These are phyloP conservation scores for Dipodomys spectabilis DNA, from an alignment of 2,113 vertebrate genomes.

Conservation along the genomic window DNA sequence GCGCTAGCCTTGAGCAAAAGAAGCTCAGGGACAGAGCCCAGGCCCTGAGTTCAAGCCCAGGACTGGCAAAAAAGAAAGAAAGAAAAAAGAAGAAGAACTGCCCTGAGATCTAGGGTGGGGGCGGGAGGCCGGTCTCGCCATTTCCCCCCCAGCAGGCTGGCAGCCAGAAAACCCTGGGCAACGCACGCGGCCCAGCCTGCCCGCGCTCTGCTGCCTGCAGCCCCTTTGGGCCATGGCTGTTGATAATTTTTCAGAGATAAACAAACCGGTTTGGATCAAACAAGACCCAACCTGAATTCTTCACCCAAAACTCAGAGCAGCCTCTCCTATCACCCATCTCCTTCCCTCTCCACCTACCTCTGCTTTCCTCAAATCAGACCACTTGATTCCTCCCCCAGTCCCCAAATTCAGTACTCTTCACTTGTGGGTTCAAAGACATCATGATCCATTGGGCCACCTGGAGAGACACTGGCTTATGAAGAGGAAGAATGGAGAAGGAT, in stretches of 20 bases:
- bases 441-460: too few relatives aligned
- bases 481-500: not conserved
- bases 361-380: not conserved
- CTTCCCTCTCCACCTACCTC: not conserved
- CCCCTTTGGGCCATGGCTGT: constrained; percentile 65
- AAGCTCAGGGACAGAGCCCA: too few relatives aligned
- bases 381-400: not conserved
- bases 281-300: constrained; percentile 78
- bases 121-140: not conserved
- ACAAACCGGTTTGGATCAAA: constrained; percentile 73
- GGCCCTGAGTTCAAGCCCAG: not conserved
- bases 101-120: not conserved
- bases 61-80: too few relatives aligned
- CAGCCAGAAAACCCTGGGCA: constrained; percentile 67
- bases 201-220: too few relatives aligned
- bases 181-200: not conserved
- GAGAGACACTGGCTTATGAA: not conserved
- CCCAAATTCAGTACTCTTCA: not conserved
- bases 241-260: constrained; percentile 71
- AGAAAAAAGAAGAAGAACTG: too few relatives aligned
- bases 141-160: constrained; percentile 52
- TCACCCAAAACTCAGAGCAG: constrained; percentile 63
- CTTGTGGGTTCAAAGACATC: not conserved
- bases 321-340: not conserved
- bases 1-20: too few relatives aligned